Percentiles rank a stretch among this genome's conserved stretches.
Evolutionary conservation across 2,113 vertebrate species (phyloP).

Genomic region (Rhabdomys dilectus): DNA sequence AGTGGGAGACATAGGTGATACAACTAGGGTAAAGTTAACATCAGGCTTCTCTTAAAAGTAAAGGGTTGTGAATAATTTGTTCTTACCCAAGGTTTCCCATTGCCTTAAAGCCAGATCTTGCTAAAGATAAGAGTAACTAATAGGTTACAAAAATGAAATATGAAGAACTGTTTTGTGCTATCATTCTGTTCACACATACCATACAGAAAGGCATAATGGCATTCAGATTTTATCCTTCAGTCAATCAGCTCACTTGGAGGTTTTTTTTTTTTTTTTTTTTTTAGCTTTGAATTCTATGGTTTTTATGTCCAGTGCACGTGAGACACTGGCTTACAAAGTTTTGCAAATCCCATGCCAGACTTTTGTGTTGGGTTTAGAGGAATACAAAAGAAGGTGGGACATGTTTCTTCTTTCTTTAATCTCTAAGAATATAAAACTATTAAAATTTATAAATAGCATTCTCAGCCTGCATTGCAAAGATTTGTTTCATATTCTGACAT

Average conservation of each 20-base stretch:
- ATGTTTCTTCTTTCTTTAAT: conserved; percentile 9
- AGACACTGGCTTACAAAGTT: neutral
- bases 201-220: neutral
- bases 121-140: neutral
- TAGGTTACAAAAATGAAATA: neutral
- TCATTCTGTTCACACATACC: neutral
- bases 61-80: neutral
- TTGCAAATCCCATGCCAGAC: neutral
- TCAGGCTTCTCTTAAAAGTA: neutral
- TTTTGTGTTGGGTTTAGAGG: neutral
- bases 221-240: neutral
- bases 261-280: neutral
- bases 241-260: neutral
- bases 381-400: neutral
- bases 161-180: neutral
- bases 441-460: neutral
- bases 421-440: neutral
- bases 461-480: neutral
- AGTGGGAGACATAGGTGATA: neutral
- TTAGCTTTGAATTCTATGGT: neutral
- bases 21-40: neutral
- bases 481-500: neutral
- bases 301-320: neutral
- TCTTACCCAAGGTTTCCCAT: neutral
- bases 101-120: neutral